A percentile compares a stretch with the other conserved stretches of the same genome.
phyloP scores from a whole-genome alignment of 2,113 vertebrate species.

The Alethe castanea region DNA sequence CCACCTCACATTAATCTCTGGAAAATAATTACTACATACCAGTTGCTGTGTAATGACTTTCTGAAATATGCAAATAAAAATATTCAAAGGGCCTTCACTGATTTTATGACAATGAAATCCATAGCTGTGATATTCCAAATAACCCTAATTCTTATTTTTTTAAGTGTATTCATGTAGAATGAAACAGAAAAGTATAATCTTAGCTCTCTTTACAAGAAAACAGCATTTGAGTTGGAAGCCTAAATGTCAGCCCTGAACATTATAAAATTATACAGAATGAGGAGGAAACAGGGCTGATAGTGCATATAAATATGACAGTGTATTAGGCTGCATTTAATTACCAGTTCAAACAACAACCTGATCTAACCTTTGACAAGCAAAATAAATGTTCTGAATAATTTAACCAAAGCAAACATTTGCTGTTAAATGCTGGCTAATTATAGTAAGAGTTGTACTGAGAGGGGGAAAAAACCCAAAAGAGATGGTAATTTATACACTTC shows the following conservation, averaged over 20 bases:
- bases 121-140: background rate
- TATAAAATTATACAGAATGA: constrained; percentile 70
- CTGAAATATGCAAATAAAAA: constrained; percentile 2
- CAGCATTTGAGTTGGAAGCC: constrained; percentile 37
- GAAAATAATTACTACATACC: constrained; percentile 26
- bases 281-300: constrained; percentile 66
- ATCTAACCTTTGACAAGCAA: constrained; percentile 83
- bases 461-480: constrained; percentile 36
- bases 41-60: background rate
- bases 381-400: constrained; percentile 89
- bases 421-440: constrained; percentile 85
- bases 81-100: background rate
- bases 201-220: constrained; percentile 22
- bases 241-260: constrained; percentile 66
- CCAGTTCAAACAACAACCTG: constrained; percentile 81
- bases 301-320: constrained; percentile 72
- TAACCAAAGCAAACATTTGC: constrained; percentile 87
- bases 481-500: constrained; percentile 76
- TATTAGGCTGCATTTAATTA: constrained; percentile 79
- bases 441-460: constrained; percentile 73
- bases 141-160: background rate
- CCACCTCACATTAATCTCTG: background rate
- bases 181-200: background rate
- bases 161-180: background rate
- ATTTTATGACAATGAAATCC: background rate